Evolutionary conservation across 2,113 vertebrate genomes (phyloP).

Genomic region (Heptranchias perlo): DNA sequence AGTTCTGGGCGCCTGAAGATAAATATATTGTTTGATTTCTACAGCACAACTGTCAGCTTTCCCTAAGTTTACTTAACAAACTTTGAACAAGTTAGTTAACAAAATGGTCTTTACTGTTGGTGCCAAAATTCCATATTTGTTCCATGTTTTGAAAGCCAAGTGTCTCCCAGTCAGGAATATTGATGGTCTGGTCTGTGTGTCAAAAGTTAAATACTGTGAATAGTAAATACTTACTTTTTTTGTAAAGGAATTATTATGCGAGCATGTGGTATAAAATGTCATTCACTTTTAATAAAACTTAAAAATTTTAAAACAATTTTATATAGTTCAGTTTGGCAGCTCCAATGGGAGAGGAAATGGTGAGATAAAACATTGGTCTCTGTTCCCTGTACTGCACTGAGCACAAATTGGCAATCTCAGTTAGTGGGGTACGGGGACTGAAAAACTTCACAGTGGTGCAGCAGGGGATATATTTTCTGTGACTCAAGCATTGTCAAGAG

Average conservation of each 20-base stretch:
- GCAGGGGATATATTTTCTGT: not conserved
- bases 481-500: not conserved
- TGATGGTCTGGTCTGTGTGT: not conserved
- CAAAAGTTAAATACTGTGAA: not conserved
- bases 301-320: not conserved
- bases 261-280: not conserved
- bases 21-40: not conserved
- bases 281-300: not conserved
- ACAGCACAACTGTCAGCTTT: not conserved
- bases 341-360: not conserved
- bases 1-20: not conserved
- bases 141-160: not conserved
- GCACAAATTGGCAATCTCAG: not conserved
- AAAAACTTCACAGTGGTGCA: not conserved
- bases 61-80: not conserved
- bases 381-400: not conserved
- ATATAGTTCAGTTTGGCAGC: not conserved
- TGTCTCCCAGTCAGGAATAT: not conserved
- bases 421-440: not conserved
- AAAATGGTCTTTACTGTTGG: not conserved
- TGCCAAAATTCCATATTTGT: constrained; percentile 2
- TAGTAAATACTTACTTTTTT: not conserved
- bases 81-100: not conserved
- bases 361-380: not conserved
- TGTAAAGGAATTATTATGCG: not conserved